Conservation (phyloP, 2,113 vertebrate genomes). For the Trochalopteron elliotii region DNA sequence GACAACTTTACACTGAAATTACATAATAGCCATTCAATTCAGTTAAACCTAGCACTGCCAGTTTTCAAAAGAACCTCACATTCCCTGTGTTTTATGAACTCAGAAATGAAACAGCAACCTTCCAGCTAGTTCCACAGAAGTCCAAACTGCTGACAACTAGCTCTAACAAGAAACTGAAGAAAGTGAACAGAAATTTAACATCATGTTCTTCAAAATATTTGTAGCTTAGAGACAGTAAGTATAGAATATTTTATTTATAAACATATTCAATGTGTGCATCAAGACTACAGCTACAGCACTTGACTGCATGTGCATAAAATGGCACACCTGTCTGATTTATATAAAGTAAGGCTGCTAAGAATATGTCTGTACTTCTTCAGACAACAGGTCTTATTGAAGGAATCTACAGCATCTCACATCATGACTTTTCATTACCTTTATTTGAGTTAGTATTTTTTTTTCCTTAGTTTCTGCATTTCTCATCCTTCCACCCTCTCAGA, state of each 20-base stretch:
- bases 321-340: neutral
- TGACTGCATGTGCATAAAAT: neutral
- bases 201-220: neutral
- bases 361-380: conserved; percentile 7
- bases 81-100: neutral
- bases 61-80: neutral
- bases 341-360: neutral
- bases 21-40: neutral
- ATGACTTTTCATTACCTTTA: neutral
- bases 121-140: neutral
- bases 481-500: neutral
- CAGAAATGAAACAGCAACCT: neutral
- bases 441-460: neutral
- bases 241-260: neutral
- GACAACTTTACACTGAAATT: neutral
- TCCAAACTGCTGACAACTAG: neutral
- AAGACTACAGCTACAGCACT: neutral
- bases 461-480: neutral
- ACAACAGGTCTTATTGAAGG: neutral
- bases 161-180: neutral
- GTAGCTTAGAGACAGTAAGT: neutral
- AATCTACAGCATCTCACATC: neutral
- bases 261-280: neutral
- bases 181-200: neutral
- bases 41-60: neutral